These are phyloP conservation scores for Lasioglossum morio DNA, from an alignment of 2,888 invertebrate species.

Conservation along the genomic window DNA sequence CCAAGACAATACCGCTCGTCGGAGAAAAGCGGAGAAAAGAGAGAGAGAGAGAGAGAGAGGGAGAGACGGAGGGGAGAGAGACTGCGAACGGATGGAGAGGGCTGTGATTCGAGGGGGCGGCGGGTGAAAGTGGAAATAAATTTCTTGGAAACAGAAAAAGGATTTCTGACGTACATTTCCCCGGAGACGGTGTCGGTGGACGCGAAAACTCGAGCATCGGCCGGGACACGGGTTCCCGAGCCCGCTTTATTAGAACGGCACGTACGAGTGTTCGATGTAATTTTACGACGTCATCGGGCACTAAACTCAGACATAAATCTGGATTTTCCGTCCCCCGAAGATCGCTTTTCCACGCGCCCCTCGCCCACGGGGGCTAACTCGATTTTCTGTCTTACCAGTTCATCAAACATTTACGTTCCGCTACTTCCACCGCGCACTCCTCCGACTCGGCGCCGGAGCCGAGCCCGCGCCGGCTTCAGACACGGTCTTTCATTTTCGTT, in stretches of 20 bases:
- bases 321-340: conserved; percentile 51
- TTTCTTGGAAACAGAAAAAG: conserved; percentile 66
- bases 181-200: conserved; percentile 55
- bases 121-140: conserved; percentile 61
- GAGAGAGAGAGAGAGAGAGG: no score
- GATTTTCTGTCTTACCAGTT: conserved; percentile 58
- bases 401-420: conserved; percentile 60
- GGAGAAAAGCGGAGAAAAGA: not conserved
- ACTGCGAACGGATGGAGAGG: not conserved
- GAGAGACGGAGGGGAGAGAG: no score
- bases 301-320: conserved; percentile 69
- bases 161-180: conserved; percentile 64
- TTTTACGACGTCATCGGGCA: conserved; percentile 73
- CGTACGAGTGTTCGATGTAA: conserved; percentile 68
- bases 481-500: conserved; percentile 37
- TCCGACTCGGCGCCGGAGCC: not conserved
- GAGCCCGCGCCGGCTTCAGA: conserved; percentile 25
- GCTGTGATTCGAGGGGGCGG: not conserved
- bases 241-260: conserved; percentile 76
- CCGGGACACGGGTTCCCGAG: conserved; percentile 65
- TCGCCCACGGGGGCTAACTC: conserved; percentile 32
- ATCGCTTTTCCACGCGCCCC: conserved; percentile 30
- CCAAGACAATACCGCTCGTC: conserved; percentile 9
- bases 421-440: conserved; percentile 37
- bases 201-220: conserved; percentile 57